Conservation (phyloP, 2,888 invertebrate genomes). For the Luperina nickerlii region DNA sequence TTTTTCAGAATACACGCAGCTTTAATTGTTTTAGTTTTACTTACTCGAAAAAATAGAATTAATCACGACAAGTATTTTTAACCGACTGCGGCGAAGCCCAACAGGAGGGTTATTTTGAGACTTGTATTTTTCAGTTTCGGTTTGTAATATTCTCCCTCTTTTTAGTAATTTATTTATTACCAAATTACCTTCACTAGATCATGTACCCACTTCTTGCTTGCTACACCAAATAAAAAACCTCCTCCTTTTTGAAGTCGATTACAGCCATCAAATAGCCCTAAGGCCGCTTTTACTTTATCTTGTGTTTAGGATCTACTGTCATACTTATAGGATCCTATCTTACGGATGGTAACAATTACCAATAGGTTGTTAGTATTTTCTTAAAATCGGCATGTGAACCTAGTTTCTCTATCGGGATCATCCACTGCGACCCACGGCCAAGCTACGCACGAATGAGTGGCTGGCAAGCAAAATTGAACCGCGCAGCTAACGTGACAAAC, state of each 20-base stretch:
- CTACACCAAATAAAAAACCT: not conserved
- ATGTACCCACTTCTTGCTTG: constrained; percentile 8
- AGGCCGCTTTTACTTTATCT: constrained; percentile 11
- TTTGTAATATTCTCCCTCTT: not conserved
- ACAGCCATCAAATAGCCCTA: not conserved
- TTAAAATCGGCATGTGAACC: not conserved
- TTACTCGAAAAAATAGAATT: not conserved
- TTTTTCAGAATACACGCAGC: not conserved
- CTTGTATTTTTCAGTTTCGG: not conserved
- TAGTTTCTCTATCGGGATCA: no score
- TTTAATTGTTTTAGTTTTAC: not conserved
- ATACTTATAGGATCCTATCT: not conserved
- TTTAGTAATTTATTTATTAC: not conserved
- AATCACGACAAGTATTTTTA: not conserved
- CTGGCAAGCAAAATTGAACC: not conserved
- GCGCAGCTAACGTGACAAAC: not conserved
- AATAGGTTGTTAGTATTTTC: not conserved
- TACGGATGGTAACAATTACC: not conserved
- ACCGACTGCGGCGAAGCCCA: no score
- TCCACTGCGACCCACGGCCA: no score
- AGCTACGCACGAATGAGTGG: not conserved
- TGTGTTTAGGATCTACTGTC: not conserved
- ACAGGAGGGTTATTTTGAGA: not conserved
- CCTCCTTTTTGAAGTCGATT: constrained; percentile 10
- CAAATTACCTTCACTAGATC: not conserved